phyloP scores from a whole-genome alignment of 2,797 vertebrate species.

The Peromyscus eremicus region DNA sequence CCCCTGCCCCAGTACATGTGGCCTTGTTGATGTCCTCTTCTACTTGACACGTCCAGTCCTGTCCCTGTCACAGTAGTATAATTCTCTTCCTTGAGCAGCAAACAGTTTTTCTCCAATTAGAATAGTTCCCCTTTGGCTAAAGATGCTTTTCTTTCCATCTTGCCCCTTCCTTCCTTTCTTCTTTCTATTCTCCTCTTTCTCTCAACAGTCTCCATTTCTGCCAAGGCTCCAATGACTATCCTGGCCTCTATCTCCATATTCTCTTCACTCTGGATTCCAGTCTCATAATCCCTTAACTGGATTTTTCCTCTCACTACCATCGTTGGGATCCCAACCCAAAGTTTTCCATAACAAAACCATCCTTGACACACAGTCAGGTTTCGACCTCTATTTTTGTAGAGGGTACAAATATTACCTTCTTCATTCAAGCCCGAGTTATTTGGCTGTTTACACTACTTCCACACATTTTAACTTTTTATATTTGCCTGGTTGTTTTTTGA shows the following conservation, averaged over 20 bases:
- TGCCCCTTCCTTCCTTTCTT: too few relatives aligned
- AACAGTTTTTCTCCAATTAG: not conserved
- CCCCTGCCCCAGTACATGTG: rapidly evolving
- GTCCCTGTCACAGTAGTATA: not conserved
- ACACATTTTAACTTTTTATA: constrained; percentile 8
- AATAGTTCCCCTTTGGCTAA: not conserved
- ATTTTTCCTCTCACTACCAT: not conserved
- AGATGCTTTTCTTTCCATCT: not conserved
- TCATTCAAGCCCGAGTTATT: not conserved
- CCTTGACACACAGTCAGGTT: constrained; percentile 10
- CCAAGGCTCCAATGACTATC: not conserved
- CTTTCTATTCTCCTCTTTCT: not conserved
- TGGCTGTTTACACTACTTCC: not conserved
- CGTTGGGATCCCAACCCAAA: not conserved
- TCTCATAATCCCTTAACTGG: not conserved
- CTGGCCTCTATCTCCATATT: not conserved
- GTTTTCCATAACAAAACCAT: not conserved
- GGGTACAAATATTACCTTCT: not conserved
- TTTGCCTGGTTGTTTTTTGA: not conserved
- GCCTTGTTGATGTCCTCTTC: not conserved
- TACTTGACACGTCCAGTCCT: not conserved
- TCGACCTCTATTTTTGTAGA: constrained; percentile 52
- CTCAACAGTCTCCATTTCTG: not conserved
- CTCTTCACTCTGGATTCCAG: not conserved
- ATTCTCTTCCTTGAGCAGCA: not conserved